These are phyloP conservation scores for Pipistrellus nathusii DNA, from an alignment of 2,797 vertebrate genomes.

Conservation along the genomic window DNA sequence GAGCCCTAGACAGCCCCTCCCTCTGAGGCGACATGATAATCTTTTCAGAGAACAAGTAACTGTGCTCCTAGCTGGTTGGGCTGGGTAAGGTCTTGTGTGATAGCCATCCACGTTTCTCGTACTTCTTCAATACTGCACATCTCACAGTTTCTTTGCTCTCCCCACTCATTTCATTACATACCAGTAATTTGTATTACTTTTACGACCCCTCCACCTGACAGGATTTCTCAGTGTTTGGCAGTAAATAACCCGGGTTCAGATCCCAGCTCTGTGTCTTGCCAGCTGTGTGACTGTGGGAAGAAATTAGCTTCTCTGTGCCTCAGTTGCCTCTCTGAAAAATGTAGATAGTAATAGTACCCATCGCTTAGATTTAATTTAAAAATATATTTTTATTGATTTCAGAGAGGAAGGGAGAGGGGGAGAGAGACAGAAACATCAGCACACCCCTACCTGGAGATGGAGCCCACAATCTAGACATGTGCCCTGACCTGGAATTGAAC, in stretches of 20 bases:
- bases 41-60: rapidly evolving
- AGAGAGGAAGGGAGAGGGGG: no score
- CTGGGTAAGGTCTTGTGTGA: neutral
- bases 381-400: no score
- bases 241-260: neutral
- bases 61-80: neutral
- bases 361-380: neutral
- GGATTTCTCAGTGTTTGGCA: neutral
- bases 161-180: neutral
- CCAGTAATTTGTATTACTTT: neutral
- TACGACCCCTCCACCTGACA: neutral
- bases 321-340: neutral
- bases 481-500: no score
- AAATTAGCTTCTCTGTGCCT: neutral
- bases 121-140: neutral
- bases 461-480: no score
- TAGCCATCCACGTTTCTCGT: no score
- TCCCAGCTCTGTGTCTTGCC: neutral
- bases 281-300: neutral
- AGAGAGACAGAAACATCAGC: no score
- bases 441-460: no score
- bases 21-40: neutral
- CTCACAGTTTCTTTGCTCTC: neutral
- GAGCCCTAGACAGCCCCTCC: neutral
- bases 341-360: neutral